phyloP scores from a whole-genome alignment of 2,888 invertebrate species.

The Dermolepida albohirtum region DNA sequence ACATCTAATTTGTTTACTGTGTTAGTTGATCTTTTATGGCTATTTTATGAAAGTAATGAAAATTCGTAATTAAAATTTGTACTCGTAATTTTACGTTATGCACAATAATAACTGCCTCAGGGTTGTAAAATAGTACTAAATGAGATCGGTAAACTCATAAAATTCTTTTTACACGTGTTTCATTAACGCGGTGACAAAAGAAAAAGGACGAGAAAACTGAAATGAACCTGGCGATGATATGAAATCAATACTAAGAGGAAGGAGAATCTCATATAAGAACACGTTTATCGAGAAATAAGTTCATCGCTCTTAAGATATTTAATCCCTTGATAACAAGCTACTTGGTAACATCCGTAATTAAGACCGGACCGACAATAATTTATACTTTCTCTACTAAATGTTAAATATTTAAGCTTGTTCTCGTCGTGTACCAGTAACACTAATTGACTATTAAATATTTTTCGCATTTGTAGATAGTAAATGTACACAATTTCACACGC shows the following conservation, averaged over 20 bases:
- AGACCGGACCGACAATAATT: slow-evolving; percentile 32
- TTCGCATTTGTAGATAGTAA: slow-evolving; percentile 41
- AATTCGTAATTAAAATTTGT: slow-evolving; percentile 25
- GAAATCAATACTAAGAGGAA: slow-evolving; percentile 48
- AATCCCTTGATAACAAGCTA: slow-evolving; percentile 43
- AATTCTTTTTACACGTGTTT: slow-evolving; percentile 41
- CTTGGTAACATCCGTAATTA: slow-evolving; percentile 42
- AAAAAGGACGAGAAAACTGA: slow-evolving; percentile 21
- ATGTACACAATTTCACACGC: slow-evolving; percentile 3
- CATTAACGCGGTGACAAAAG: slow-evolving; percentile 38
- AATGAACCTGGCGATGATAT: slow-evolving; percentile 41
- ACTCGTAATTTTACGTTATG: neutral
- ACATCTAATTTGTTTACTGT: neutral
- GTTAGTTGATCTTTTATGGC: slow-evolving; percentile 8
- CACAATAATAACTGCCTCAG: slow-evolving; percentile 22
- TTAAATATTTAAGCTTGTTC: slow-evolving; percentile 35
- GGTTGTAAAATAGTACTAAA: slow-evolving; percentile 35
- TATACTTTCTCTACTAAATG: slow-evolving; percentile 29
- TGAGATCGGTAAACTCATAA: slow-evolving; percentile 37
- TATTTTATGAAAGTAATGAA: slow-evolving; percentile 1
- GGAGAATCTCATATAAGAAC: slow-evolving; percentile 46
- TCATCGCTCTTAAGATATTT: slow-evolving; percentile 47
- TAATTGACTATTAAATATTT: slow-evolving; percentile 43
- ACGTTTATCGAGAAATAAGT: slow-evolving; percentile 51
- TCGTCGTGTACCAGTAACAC: slow-evolving; percentile 18